Evolutionary conservation across 2,113 vertebrate species (phyloP).

Genomic region (Megalops atlanticus): DNA sequence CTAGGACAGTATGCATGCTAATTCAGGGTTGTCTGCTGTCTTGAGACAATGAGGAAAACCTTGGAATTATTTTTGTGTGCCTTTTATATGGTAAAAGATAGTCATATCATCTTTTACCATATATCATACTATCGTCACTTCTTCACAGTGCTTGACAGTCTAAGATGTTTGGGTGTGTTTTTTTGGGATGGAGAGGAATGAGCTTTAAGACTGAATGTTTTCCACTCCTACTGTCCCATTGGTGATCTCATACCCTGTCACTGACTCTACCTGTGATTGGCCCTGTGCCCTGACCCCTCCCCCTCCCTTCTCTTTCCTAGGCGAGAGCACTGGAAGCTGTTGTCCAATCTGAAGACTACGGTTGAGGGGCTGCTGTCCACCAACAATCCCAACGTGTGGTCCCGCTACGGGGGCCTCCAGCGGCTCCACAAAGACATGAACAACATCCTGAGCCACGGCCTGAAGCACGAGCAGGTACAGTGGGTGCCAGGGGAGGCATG

Average conservation of each 20-base stretch:
- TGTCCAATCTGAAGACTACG: slow-evolving; percentile 92
- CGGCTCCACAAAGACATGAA: slow-evolving; percentile 96
- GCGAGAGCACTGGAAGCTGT: slow-evolving; percentile 90
- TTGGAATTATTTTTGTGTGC: too few species aligned
- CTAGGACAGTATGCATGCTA: too few species aligned
- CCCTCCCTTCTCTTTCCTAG: slow-evolving; percentile 63
- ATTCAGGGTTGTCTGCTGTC: too few species aligned
- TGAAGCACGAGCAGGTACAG: slow-evolving; percentile 87
- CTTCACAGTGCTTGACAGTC: too few species aligned
- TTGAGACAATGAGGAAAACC: too few species aligned
- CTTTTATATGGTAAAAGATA: too few species aligned
- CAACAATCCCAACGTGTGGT: slow-evolving; percentile 95
- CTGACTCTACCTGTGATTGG: neutral
- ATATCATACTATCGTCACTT: too few species aligned
- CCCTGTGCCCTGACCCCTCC: slow-evolving; percentile 6
- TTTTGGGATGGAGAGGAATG: too few species aligned
- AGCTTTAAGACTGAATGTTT: too few species aligned
- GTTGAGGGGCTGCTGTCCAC: slow-evolving; percentile 94
- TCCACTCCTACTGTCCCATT: neutral
- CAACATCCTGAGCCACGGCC: slow-evolving; percentile 89
- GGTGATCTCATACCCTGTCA: too few species aligned
- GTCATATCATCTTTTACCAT: too few species aligned
- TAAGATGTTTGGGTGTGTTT: too few species aligned
- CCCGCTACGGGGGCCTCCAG: slow-evolving; percentile 93
- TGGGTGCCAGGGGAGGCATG: slow-evolving; percentile 36